Evolutionary conservation across 2,113 vertebrate species (phyloP), one percentile per base, ranked within the genome.

Genomic region (Peromyscus leucopus): DNA sequence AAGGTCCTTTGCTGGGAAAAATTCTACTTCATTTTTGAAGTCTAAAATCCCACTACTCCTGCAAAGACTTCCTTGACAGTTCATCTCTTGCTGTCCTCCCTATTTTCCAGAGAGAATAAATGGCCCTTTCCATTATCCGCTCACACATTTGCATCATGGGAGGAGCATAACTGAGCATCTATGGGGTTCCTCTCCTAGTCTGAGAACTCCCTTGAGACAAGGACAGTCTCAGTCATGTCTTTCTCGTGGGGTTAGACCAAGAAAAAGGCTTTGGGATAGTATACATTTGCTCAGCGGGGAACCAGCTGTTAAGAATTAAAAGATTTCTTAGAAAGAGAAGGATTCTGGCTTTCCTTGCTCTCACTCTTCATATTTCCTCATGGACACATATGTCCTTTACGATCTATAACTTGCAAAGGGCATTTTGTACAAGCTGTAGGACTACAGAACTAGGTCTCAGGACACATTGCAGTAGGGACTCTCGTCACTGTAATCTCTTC

Each of bases 361-460:
- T 93, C 51, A 79, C 76, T 89, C 83, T 63, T 71, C 80, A 0
- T 82, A 92, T 93, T 87, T 96, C 85, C 92, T 95, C 36, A 15
- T 36, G 67, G 80, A 48, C 48, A 74, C 67, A 42, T 61, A 42
- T 84, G 72, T 65, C 88, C 80, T 63, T 84, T 67, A 85, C 65
- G 84, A 96, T 97, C 92, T 96, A 17, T 57, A 90, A 75, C 63
- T 94, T 95, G 88, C 69, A 88, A 88, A 63, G 57, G 55, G 69
- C 39, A 76, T 85, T 94, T 86, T 92, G 90, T 92, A 2, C 57
- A 65, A 67, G 48, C 12, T 55, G 42, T 11, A 95, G 46, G 57
- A 63, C 76, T 42, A 42, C 33, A 93, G 65, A 84, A 74, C 4
- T 17, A 9, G 51, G 46, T 94, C 95, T 96, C 95, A 42, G 95